phyloP scores from a whole-genome alignment of 2,113 vertebrate genomes.

The Clarias batrachus region DNA sequence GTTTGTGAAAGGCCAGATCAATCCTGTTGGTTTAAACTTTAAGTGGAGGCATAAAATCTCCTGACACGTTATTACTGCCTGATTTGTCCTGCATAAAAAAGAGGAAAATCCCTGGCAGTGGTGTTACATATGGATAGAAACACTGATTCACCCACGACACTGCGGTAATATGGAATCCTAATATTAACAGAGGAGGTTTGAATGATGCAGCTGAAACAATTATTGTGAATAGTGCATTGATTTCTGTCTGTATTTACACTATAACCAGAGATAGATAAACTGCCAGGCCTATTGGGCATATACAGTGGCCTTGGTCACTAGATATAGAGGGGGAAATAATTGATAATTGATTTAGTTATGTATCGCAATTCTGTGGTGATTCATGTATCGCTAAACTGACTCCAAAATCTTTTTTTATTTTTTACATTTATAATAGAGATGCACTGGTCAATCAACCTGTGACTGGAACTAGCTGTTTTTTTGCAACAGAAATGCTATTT shows the following conservation, averaged over 20 bases:
- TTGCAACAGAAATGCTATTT: too few species aligned
- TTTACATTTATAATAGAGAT: too few species aligned
- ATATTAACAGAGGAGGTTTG: background rate
- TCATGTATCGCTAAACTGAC: too few species aligned
- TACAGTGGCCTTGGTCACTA: background rate
- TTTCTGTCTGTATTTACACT: background rate
- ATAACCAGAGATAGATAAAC: background rate
- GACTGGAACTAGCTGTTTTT: too few species aligned
- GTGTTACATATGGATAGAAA: conserved; percentile 16
- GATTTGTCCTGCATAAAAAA: conserved; percentile 9
- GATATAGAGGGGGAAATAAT: too few species aligned
- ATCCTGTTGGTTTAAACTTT: conserved; percentile 40
- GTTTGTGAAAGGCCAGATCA: conserved; percentile 21
- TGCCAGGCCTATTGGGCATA: background rate
- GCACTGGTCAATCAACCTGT: too few species aligned
- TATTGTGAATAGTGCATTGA: background rate
- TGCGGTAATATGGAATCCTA: background rate
- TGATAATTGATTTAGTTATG: too few species aligned
- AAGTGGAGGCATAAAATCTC: conserved; percentile 46
- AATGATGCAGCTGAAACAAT: background rate
- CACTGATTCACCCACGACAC: conserved; percentile 8
- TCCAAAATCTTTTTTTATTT: too few species aligned
- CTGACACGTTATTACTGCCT: conserved; percentile 21
- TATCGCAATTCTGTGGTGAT: too few species aligned
- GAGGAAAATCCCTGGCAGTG: conserved; percentile 21